These are phyloP conservation scores for Limanda limanda DNA, from an alignment of 2,113 vertebrate species.

Conservation along the genomic window DNA sequence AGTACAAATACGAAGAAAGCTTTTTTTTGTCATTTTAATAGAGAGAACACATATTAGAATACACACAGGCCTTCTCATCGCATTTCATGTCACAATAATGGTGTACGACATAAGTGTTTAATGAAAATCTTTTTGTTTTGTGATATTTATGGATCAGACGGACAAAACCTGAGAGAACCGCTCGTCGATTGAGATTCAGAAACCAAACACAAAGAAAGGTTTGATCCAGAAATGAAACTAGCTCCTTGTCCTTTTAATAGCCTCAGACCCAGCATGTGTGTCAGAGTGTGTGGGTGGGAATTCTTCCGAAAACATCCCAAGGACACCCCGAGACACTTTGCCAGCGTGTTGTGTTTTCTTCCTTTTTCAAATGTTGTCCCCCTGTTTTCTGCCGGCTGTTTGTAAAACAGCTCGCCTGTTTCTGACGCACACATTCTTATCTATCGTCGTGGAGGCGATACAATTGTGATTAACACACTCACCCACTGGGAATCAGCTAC, in stretches of 20 bases:
- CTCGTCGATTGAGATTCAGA: too few relatives aligned
- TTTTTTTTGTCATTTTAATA: too few relatives aligned
- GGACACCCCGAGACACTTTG: slow-evolving; percentile 26
- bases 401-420: slow-evolving; percentile 26
- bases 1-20: too few relatives aligned
- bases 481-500: too few relatives aligned
- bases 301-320: slow-evolving; percentile 18
- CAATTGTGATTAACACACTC: neutral
- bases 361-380: neutral
- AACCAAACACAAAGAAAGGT: neutral
- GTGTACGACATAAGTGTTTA: too few relatives aligned
- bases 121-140: too few relatives aligned
- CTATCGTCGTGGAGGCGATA: neutral
- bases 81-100: too few relatives aligned
- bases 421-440: neutral
- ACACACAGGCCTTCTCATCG: too few relatives aligned
- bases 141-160: too few relatives aligned
- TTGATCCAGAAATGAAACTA: neutral
- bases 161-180: too few relatives aligned
- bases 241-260: neutral
- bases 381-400: slow-evolving; percentile 28
- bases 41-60: too few relatives aligned
- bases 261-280: neutral
- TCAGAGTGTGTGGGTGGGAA: neutral
- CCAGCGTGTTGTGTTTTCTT: neutral